These are phyloP conservation scores for Onchidella celtica DNA, from an alignment of 2,888 invertebrate species.

Conservation along the genomic window DNA sequence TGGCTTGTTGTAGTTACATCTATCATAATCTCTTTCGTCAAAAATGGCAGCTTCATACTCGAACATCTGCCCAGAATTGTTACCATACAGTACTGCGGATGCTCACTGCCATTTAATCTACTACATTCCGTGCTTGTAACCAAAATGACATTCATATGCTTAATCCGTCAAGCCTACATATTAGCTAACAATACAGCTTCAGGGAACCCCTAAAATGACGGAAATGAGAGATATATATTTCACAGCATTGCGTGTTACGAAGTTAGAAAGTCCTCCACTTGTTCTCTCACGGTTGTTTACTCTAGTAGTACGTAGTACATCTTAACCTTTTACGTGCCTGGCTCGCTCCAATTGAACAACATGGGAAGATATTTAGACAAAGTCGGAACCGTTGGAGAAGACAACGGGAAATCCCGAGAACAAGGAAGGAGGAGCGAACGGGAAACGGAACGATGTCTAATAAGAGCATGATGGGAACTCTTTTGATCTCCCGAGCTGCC, in stretches of 20 bases:
- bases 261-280: neutral
- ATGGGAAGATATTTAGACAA: neutral
- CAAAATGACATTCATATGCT: no score
- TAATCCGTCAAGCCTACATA: no score
- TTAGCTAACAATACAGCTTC: neutral
- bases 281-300: conserved; percentile 21
- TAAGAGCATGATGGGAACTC: conserved; percentile 24
- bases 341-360: neutral
- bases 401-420: conserved; percentile 10
- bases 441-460: conserved; percentile 12
- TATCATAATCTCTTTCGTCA: no score
- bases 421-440: neutral
- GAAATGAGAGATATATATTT: conserved; percentile 21
- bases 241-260: neutral
- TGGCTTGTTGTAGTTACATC: no score
- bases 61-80: no score
- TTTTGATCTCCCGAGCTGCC: conserved; percentile 21
- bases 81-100: no score
- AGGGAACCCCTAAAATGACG: conserved; percentile 21
- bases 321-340: conserved; percentile 15
- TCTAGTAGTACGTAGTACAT: no score
- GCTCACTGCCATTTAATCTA: no score
- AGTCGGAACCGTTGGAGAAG: conserved; percentile 2
- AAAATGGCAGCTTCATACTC: no score
- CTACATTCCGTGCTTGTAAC: no score